Conservation (phyloP, 2,797 vertebrate species). For the Valencia hispanica region DNA sequence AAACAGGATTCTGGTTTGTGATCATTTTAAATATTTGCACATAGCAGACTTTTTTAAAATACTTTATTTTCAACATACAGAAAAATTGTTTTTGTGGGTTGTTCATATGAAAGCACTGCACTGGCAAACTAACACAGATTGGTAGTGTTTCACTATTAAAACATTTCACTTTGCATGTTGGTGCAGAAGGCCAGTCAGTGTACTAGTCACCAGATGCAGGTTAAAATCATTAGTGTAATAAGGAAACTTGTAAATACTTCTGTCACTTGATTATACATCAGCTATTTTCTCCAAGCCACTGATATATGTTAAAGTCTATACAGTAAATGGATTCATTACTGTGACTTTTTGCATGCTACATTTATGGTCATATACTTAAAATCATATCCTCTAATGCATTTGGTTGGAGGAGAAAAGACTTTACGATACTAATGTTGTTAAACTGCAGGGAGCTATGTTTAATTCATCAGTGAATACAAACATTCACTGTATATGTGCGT, state of each 20-base stretch:
- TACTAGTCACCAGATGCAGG: neutral
- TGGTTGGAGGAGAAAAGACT: conserved; percentile 25
- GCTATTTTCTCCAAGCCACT: neutral
- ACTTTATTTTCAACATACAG: too few species aligned
- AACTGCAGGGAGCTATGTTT: conserved; percentile 43
- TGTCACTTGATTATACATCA: neutral
- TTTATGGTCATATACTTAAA: conserved; percentile 22
- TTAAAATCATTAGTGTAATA: neutral
- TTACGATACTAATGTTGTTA: conserved; percentile 44
- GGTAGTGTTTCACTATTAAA: neutral
- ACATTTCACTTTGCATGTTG: neutral
- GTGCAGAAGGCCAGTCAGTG: neutral
- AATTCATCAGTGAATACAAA: conserved; percentile 42
- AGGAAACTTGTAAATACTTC: neutral
- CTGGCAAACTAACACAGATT: neutral
- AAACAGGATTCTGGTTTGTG: neutral
- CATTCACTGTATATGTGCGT: conserved; percentile 16
- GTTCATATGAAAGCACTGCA: neutral
- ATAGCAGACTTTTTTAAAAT: too few species aligned
- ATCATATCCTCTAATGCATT: conserved; percentile 27
- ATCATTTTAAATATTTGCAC: neutral
- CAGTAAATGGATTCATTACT: conserved; percentile 28
- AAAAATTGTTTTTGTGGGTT: too few species aligned
- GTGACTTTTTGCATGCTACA: conserved; percentile 16
- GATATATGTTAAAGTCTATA: conserved; percentile 14